Conservation (phyloP, 1,140 invertebrate genomes). For the Ruditapes philippinarum region DNA sequence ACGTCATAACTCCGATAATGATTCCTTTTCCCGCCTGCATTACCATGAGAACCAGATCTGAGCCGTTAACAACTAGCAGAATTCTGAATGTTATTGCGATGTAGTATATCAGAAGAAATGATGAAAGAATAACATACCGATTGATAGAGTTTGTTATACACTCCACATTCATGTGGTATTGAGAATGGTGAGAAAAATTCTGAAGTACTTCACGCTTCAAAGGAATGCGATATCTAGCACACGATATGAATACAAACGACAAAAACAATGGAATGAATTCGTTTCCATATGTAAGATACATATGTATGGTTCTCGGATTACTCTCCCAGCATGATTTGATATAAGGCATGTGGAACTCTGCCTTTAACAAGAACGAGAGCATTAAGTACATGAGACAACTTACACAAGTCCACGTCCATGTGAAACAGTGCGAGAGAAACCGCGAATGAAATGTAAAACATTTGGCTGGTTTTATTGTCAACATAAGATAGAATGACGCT, state of each 20-base stretch:
- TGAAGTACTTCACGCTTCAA: neutral
- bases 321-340: conserved; percentile 17
- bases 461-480: conserved; percentile 49
- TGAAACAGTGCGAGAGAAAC: conserved; percentile 51
- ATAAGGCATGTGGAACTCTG: neutral
- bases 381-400: conserved; percentile 43
- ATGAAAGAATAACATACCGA: neutral
- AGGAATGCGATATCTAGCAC: neutral
- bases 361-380: conserved; percentile 32
- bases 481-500: conserved; percentile 25
- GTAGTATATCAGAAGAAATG: conserved; percentile 10
- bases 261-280: conserved; percentile 33
- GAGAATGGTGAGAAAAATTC: neutral
- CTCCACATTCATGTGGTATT: neutral
- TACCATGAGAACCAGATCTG: conserved; percentile 18
- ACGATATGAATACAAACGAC: neutral
- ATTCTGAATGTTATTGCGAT: neutral
- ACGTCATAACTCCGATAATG: conserved; percentile 13
- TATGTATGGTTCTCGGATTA: conserved; percentile 3
- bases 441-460: conserved; percentile 53
- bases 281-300: conserved; percentile 45
- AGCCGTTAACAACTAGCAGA: neutral
- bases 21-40: conserved; percentile 14
- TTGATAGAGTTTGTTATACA: conserved; percentile 12
- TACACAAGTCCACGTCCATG: conserved; percentile 8